Evolutionary conservation across 2,113 vertebrate species (phyloP), one percentile per base, ranked within the genome.

Genomic region (Pampusana beccarii): DNA sequence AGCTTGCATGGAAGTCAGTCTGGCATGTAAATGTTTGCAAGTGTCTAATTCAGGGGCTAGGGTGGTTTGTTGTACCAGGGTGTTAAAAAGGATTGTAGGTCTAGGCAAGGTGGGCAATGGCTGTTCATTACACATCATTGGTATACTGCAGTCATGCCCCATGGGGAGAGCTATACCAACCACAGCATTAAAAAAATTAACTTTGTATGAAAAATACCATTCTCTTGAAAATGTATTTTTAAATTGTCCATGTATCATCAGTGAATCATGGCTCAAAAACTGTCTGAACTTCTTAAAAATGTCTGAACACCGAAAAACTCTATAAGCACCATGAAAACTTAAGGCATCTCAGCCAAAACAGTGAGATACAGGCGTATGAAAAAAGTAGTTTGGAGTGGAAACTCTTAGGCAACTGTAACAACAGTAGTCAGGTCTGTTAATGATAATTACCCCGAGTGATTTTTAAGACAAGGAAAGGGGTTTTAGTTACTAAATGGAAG

Each of bases 51-150:
- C 29, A 57, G 56, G 7, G 54, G 16, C 29, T 70, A 24, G 17
- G 10, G 6, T 80, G 20, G 4, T 51, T 89, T 89, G 58, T 42
- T 80, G 36, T 53, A 14, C 9, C 44, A 25, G 20, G 40, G 13
- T 40, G 75, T 72, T 79, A 53, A 34, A 88, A 64, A 19, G 48
- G 34, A 31, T 84, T 84, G 53, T 64, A 53, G 31, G 33, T 34
- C 36, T 61, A 21, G 38, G 14, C 38, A 77, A 5, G 0, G 0
- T 31, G 19, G 28, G 48, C 23, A 48, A 1, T 23, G 46, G 24
- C 69, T 78, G 29, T 24, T 69, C 40, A 54, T 1, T 66, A 51
- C 46, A 21, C 3, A 0, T 13, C 69, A 8, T 38, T 84, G 16
- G 14, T 40, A 13, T 21, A 14, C 51, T 73, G 44, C 72, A 89